These are phyloP conservation scores for Trachymyrmex septentrionalis DNA, from an alignment of 1,140 invertebrate species.

Conservation along the genomic window DNA sequence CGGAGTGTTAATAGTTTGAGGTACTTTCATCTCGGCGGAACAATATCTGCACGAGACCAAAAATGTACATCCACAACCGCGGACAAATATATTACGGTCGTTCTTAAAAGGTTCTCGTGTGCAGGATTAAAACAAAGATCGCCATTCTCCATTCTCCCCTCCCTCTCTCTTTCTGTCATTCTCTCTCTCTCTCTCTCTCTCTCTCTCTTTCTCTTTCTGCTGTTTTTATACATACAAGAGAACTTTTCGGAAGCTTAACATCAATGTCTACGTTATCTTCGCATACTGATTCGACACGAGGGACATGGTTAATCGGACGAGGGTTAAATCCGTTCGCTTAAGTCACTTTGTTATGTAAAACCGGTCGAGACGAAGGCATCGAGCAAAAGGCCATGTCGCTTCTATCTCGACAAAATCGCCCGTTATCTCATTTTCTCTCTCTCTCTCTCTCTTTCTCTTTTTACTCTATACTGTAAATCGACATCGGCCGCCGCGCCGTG, in stretches of 20 bases:
- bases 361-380: constrained; percentile 21
- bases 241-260: background rate
- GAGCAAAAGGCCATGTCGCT: constrained; percentile 23
- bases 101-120: constrained; percentile 26
- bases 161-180: background rate
- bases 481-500: constrained; percentile 10
- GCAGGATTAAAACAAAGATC: constrained; percentile 36
- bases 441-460: background rate
- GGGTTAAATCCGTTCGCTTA: constrained; percentile 27
- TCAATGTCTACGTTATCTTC: background rate
- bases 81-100: constrained; percentile 43
- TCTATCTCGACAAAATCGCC: constrained; percentile 28
- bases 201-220: background rate
- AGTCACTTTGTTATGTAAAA: constrained; percentile 56
- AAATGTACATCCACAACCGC: constrained; percentile 31
- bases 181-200: no score
- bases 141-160: no score
- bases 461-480: constrained; percentile 39
- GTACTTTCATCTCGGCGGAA: constrained; percentile 34
- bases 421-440: constrained; percentile 8
- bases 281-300: background rate
- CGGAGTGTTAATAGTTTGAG: constrained; percentile 44
- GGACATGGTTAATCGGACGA: constrained; percentile 30
- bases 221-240: background rate
- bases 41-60: constrained; percentile 28